Base-by-base conservation (phyloP, 2,113 vertebrate genomes). In the Chaetura pelagica region DNA sequence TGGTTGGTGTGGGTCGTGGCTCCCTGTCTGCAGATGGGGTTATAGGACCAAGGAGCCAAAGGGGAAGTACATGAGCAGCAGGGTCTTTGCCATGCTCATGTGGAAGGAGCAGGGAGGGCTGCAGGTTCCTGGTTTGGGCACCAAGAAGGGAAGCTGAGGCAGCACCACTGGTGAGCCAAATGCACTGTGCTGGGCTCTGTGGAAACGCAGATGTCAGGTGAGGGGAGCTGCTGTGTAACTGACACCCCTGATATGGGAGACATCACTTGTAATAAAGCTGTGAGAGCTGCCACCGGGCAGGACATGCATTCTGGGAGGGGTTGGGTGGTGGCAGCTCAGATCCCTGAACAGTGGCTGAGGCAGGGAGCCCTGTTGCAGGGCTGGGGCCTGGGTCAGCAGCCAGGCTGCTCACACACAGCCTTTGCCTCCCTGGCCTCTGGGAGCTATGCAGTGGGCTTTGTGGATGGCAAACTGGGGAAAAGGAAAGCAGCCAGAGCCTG, bases 121-220 rank as follows among this genome's bases (percentile, higher is more conserved):
- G 26, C 1, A 6, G 46, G 20, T 26, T 89, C 51, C 40, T 63
- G 69, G 30, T 57, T 94, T 9, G 38, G 64, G 9, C 40, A 55
- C 35, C 30, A 16, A n/a, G 42, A 66, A 87, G 73, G 61, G 61
- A 94, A 91, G 87, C 52, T 72, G 96, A 94, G 88, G 90, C 84
- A 90, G 27, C 21, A 27, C 18, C n/a, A 81, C 59, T 1, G 0
- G 11, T 15, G 49, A 80, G 40, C 54, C n/a, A 69, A 17, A 52
- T 0, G 0, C 0, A 2, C 40, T 0, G 0, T 35, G 51, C 68
- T 74, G 81, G 40, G n/a, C 46, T 74, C 59, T 30, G 1, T 30
- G 74, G 55, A 62, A 87, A 51, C 0, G 0, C 64, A 95, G 64
- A 51, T 62, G 55, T 42, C 68, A 42, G 77, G 49, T 0, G 6